Evolutionary conservation across 2,888 invertebrate genomes (phyloP), one percentile per base, ranked within the genome.

Genomic region (Dasypolia templi): DNA sequence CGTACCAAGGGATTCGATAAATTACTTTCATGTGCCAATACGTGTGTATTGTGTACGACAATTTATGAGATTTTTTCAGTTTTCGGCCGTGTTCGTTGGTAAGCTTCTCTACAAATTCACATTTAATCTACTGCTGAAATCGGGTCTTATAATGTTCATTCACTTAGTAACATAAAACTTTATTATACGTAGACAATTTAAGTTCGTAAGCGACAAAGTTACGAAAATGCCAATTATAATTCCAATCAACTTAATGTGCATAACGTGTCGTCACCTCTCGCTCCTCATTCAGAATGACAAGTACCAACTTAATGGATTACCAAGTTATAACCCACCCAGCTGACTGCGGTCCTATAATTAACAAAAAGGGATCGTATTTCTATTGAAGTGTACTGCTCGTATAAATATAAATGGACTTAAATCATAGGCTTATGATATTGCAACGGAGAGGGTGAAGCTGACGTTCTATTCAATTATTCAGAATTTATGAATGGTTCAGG

Each of bases 391-490:
- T 77, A 82, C 74, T 74, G 77, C 78, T 59, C 74, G 78, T 85
- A 89, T 91, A 91, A 93, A 93, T 93, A 89, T 84, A 87, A 90
- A 90, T 89, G 90, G 91, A 91, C 90, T 91, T 89, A 91, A 93
- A 91, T 92, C 91, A 89, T 91, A 90, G 92, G 91, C 91, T 90
- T 89, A 89, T 90, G 89, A 92, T 91, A 93, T 91, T 89, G 91
- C 91, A 91, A 86, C 89, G 81, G 83, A 88, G 89, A 90, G 89
- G 89, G 89, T 91, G 89, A 91, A 84, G 85, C 90, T 92, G 93
- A 92, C 93, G 91, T 92, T 92, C 91, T 87, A 94, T 94, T 94
- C 94, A 94, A 94, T 94, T 94, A 95, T 93, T 88, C 92, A 92
- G 89, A 94, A 94, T 94, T 95, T 94, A 94, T 93, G 92, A 94